phyloP scores from a whole-genome alignment of 2,888 invertebrate genomes.

The Eristalis pertinax region DNA sequence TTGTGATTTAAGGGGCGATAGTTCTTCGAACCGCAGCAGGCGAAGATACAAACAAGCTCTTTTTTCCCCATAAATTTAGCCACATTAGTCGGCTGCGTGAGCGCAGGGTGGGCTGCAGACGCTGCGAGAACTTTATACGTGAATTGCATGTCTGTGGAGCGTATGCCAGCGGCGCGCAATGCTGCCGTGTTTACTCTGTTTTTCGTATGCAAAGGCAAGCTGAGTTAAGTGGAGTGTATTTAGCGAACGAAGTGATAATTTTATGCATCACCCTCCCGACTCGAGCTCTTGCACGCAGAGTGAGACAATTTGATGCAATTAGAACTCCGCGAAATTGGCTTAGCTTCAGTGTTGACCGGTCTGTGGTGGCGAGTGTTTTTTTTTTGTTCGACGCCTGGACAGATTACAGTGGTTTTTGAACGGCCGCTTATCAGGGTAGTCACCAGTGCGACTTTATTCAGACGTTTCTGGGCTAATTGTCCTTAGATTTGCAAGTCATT shows the following conservation, averaged over 20 bases:
- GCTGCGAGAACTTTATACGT: neutral
- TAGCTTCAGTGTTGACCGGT: too few relatives aligned
- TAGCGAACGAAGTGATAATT: neutral
- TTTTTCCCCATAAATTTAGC: conserved; percentile 30
- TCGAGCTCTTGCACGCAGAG: neutral
- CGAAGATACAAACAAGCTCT: neutral
- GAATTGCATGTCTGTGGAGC: neutral
- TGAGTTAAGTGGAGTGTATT: neutral
- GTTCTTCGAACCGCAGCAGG: neutral
- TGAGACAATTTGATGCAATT: neutral
- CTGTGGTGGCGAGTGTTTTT: too few relatives aligned
- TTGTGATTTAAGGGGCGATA: conserved; percentile 17
- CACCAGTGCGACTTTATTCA: too few relatives aligned
- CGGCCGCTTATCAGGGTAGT: too few relatives aligned
- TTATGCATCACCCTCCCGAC: neutral
- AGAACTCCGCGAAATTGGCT: neutral
- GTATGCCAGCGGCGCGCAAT: neutral
- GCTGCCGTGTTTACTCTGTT: neutral
- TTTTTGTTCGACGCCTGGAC: too few relatives aligned
- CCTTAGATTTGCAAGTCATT: too few relatives aligned
- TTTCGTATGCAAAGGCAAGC: neutral
- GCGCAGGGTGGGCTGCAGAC: neutral
- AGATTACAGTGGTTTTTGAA: too few relatives aligned
- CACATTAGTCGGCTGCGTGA: conserved; percentile 17
- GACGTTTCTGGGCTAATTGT: too few relatives aligned